These are phyloP conservation scores for Asobara japonica DNA, from an alignment of 1,140 invertebrate genomes.

Conservation along the genomic window DNA sequence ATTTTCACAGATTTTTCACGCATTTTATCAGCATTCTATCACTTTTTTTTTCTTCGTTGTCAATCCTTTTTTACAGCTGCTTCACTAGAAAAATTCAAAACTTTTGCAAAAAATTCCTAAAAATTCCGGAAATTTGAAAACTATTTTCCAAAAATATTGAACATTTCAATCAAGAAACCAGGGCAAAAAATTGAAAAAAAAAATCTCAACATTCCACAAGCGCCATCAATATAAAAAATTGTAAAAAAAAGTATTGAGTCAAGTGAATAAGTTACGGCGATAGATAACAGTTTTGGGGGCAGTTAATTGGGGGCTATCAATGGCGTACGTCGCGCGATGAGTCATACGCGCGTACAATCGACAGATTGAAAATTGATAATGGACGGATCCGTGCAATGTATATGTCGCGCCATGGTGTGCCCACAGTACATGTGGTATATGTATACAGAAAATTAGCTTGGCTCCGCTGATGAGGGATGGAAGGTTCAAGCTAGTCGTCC, in stretches of 20 bases:
- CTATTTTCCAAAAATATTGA: no score
- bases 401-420: neutral
- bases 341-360: neutral
- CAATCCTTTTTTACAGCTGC: no score
- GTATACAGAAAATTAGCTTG: neutral
- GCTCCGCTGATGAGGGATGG: neutral
- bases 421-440: neutral
- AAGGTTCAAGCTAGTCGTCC: neutral
- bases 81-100: neutral
- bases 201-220: no score
- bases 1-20: neutral
- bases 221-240: no score
- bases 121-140: neutral
- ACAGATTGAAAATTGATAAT: conserved; percentile 26
- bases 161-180: no score
- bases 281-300: neutral
- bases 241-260: no score
- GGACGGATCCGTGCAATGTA: conserved; percentile 3
- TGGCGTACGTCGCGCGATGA: neutral
- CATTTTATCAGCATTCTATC: neutral
- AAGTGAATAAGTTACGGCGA: no score
- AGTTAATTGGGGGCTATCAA: neutral
- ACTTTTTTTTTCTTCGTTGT: neutral
- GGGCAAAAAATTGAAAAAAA: no score
- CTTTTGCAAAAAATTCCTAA: neutral